Evolutionary conservation across 1,140 invertebrate genomes (phyloP).

Genomic region (Laupala kohalensis): DNA sequence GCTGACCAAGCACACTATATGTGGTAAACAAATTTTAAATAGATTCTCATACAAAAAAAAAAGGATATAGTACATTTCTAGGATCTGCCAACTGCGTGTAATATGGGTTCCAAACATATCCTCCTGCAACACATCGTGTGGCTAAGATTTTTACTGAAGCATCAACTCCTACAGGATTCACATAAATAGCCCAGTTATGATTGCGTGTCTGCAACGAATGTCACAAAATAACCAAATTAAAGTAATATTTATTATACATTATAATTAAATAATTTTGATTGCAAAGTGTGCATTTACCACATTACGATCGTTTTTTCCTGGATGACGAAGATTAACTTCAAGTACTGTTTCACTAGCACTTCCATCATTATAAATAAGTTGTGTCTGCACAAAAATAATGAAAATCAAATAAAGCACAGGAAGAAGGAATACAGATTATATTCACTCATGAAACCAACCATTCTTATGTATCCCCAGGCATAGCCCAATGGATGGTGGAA

Average conservation of each 20-base stretch:
- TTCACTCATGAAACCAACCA: slow-evolving; percentile 37
- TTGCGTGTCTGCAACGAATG: slow-evolving; percentile 49
- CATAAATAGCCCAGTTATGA: slow-evolving; percentile 87
- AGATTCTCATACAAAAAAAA: background rate
- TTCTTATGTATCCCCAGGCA: slow-evolving; percentile 72
- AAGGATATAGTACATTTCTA: slow-evolving; percentile 49
- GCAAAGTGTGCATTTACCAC: slow-evolving; percentile 37
- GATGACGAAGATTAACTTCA: slow-evolving; percentile 74
- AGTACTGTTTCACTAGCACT: slow-evolving; percentile 78
- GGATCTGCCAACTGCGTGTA: slow-evolving; percentile 80
- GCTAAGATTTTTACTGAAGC: slow-evolving; percentile 64
- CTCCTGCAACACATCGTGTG: slow-evolving; percentile 76
- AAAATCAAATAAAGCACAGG: background rate
- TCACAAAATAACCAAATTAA: background rate
- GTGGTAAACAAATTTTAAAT: background rate
- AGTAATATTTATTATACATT: background rate
- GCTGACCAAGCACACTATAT: no score
- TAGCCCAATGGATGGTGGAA: slow-evolving; percentile 82
- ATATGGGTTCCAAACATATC: slow-evolving; percentile 87
- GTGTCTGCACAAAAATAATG: slow-evolving; percentile 42
- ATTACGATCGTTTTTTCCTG: slow-evolving; percentile 68
- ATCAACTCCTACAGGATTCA: slow-evolving; percentile 87
- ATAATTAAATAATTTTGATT: background rate
- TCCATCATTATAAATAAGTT: slow-evolving; percentile 74
- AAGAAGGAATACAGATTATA: background rate